Percentiles rank a stretch among this genome's conserved stretches.
phyloP scores from a whole-genome alignment of 2,888 invertebrate genomes.

The Fragum whitleyi region DNA sequence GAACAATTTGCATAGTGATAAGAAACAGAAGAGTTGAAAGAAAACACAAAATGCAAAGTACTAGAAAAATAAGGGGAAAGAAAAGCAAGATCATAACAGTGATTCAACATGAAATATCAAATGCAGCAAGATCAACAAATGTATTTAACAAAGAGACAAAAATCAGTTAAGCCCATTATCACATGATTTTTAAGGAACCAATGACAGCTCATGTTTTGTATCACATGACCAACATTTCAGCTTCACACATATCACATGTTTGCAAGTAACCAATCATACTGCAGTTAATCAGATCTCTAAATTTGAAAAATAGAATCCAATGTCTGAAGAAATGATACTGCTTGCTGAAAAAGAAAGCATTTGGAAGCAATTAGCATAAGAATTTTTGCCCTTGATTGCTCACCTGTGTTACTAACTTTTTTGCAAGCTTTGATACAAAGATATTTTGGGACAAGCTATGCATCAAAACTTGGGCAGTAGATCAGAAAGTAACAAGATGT shows the following conservation, averaged over 20 bases:
- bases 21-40: not conserved
- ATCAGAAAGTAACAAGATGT: too few relatives aligned
- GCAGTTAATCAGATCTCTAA: slow-evolving; percentile 2
- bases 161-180: slow-evolving; percentile 31
- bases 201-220: slow-evolving; percentile 49
- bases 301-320: too few relatives aligned
- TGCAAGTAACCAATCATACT: slow-evolving; percentile 30
- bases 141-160: slow-evolving; percentile 23
- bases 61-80: not conserved
- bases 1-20: not conserved
- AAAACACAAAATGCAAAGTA: not conserved
- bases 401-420: too few relatives aligned
- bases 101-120: slow-evolving; percentile 7
- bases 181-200: slow-evolving; percentile 46
- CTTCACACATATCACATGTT: slow-evolving; percentile 54
- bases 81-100: not conserved
- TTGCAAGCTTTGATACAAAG: too few relatives aligned
- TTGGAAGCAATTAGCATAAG: too few relatives aligned
- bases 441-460: too few relatives aligned
- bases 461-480: too few relatives aligned
- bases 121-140: slow-evolving; percentile 27
- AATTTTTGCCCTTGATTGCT: too few relatives aligned
- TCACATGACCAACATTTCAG: slow-evolving; percentile 58
- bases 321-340: too few relatives aligned
- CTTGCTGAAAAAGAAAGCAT: too few relatives aligned